Base-by-base conservation (phyloP, 2,113 vertebrate species). In the Labrus mixtus region DNA sequence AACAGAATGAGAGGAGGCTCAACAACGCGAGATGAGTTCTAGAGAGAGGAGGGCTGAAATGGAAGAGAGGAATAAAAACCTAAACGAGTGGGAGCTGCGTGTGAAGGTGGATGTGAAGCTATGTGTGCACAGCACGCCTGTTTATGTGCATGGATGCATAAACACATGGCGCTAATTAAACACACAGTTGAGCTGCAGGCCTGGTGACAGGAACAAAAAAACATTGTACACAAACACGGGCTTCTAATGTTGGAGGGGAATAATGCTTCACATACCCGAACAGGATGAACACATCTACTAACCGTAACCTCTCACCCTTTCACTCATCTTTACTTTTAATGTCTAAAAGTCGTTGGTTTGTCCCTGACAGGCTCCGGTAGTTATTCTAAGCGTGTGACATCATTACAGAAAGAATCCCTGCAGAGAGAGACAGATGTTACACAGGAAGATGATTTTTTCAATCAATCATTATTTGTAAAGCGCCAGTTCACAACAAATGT, bases 31-130 rank as follows among this genome's bases (percentile, higher is more conserved):
- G 25, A 75, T 29, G 63, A 62, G 61, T 72, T 77, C 71, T 54
- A 74, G n/a, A 57, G 45, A 46, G 45, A 46, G 15, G 15, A 6
- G 56, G 61, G 77, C 12, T 79, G 63, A 86, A 89, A 87, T 71
- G 61, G 59, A 80, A 70, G 39, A 63, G 63, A 76, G 55, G 63
- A 85, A 68, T 36, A 25, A 61, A 72, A 43, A 37, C 58, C 50
- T 39, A 64, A 73, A 76, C 19, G 64, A 78, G 77, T 82, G 62
- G 74, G 73, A 59, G 68, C 53, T 57, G 37, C 45, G 36, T 29
- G 66, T 2, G 37, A 51, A 74, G 65, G 46, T 58, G 60, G 53
- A 67, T 54, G 71, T 51, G 45, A 61, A 50, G 79, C 66, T 41
- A 10, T 37, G 76, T 36, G 64, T 10, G n/a, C 41, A 11, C 33